Evolutionary conservation across 2,888 invertebrate genomes (phyloP), one percentile per base, ranked within the genome.

Genomic region (Perdita meconis): DNA sequence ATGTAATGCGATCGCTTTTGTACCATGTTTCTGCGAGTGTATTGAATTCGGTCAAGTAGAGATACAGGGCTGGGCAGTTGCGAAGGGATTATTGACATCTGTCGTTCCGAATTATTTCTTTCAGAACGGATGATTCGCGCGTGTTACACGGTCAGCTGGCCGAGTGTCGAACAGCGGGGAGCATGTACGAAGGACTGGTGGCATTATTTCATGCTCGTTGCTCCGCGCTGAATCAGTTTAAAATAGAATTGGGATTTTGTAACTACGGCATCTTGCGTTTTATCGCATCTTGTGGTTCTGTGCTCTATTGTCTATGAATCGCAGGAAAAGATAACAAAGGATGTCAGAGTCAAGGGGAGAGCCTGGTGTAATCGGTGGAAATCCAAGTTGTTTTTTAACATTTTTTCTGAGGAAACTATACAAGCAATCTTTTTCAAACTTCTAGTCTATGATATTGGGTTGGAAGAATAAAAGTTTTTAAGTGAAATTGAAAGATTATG

Each of bases 231-330:
- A 38, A 68, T 68, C 53, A 5, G 42, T 55, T 55, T 24, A 68
- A 68, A 77, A 77, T 77, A 68, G 74, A 77, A 16, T 40, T 47
- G 6, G 1, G 19, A 53, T 16, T 57, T 59, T 19, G 13, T 53
- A 61, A 51, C 5, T 19, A 47, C 4, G 42, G n/a, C 22, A 1
- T 13, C 22, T 16, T 22, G 13, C 34, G 24, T 12, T 50, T 40
- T 16, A n/a, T 13, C 26, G 5, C 12, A 36, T 0, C 47, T 0
- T 13, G 42, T 57, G 12, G 10, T 22, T 26, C 13, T n/a, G 0
- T 26, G 19, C 1, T 24, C 0, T 38, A 5, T 4, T 10, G 42
- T 19, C 30, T 1, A 30, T 12, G 13, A 8, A n/a, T 12, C 4
- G 12, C 16, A 16, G 4, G 6, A 1, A 0, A 42, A 2, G 36